These are phyloP conservation scores for Neodon shergylaensis DNA, from an alignment of 2,113 vertebrate species.

Conservation along the genomic window DNA sequence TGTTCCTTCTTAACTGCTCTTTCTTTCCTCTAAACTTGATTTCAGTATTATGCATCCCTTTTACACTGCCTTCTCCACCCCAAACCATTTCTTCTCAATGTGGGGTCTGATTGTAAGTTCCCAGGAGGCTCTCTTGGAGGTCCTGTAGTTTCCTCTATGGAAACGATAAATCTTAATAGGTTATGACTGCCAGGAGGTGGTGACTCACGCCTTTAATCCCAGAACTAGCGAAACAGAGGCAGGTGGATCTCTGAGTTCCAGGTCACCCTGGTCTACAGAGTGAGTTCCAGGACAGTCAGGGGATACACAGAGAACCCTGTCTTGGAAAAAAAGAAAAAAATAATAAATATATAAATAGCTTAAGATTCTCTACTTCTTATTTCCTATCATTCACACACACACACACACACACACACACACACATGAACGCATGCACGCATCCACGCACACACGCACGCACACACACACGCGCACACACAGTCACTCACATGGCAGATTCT, in stretches of 20 bases:
- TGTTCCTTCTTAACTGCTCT: not conserved
- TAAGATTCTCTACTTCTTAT: not conserved
- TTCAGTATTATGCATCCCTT: not conserved
- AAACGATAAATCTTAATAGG: slow-evolving; percentile 17
- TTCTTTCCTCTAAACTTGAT: not conserved
- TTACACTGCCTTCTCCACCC: not conserved
- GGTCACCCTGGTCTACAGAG: not conserved
- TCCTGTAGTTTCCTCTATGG: not conserved
- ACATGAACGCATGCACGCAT: not conserved
- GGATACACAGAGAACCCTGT: not conserved
- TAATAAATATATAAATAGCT: not conserved
- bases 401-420: not conserved
- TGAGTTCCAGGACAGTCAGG: not conserved
- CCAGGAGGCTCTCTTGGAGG: not conserved
- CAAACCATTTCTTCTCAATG: not conserved
- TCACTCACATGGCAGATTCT: not conserved
- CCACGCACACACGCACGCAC: not conserved
- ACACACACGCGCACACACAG: not conserved
- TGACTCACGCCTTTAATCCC: not conserved
- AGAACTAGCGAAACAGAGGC: not conserved
- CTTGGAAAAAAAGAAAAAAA: not conserved
- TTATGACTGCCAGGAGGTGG: not conserved
- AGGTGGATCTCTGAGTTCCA: not conserved
- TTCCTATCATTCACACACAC: not conserved
- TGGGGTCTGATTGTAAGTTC: not conserved